A percentile compares a stretch with the other conserved stretches of the same genome.
phyloP scores from a whole-genome alignment of 2,113 vertebrate species.

The Potamarius usumacintae region DNA sequence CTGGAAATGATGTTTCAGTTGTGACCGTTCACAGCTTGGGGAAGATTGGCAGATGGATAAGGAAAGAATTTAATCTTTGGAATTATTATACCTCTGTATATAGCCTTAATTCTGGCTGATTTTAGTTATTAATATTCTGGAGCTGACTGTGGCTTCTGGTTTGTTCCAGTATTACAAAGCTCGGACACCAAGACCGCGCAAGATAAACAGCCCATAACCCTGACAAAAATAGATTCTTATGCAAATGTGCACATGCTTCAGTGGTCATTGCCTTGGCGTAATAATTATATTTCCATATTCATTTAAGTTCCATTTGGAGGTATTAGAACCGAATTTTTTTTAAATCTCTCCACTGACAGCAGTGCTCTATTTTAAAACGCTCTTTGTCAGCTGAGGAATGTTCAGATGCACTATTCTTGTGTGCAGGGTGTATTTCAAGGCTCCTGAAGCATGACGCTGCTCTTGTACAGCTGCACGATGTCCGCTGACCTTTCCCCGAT shows the following conservation, averaged over 20 bases:
- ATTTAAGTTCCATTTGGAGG: background rate
- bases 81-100: background rate
- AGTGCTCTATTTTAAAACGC: constrained; percentile 20
- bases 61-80: background rate
- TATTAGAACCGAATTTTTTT: background rate
- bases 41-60: background rate
- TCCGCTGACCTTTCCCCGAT: constrained; percentile 8
- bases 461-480: constrained; percentile 7
- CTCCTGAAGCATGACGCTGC: background rate
- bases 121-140: background rate
- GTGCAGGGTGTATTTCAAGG: background rate
- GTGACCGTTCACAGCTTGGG: background rate
- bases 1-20: constrained; percentile 8
- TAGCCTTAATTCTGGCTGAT: background rate
- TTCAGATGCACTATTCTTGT: background rate
- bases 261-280: background rate
- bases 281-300: constrained; percentile 27
- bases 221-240: background rate
- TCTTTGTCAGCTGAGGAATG: constrained; percentile 18
- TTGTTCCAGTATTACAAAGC: background rate
- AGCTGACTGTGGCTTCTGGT: background rate
- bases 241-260: background rate
- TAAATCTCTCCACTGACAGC: background rate
- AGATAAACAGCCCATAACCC: constrained; percentile 15
- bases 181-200: background rate